phyloP scores from a whole-genome alignment of 2,797 vertebrate species.

The Melanogrammus aeglefinus region DNA sequence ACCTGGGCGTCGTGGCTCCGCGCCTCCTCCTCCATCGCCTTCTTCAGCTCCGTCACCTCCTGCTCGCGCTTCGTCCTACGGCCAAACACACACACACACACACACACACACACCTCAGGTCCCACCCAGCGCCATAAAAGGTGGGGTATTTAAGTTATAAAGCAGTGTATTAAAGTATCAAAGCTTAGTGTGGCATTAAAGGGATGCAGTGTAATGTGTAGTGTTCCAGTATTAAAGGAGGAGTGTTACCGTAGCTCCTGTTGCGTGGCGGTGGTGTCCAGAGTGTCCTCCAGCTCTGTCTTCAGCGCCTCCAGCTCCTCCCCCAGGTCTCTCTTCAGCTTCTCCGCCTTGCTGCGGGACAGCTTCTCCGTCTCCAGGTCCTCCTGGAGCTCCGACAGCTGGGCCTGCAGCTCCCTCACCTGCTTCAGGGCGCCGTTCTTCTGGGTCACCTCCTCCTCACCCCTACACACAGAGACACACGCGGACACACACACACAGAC shows the following conservation, averaged over 20 bases:
- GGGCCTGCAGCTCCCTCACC: slow-evolving; percentile 92
- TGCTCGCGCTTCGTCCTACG: slow-evolving; percentile 90
- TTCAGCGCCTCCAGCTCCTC: slow-evolving; percentile 96
- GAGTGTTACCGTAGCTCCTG: slow-evolving; percentile 87
- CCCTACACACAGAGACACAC: slow-evolving; percentile 63
- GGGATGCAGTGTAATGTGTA: no score
- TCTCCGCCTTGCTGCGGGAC: slow-evolving; percentile 92
- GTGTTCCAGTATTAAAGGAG: no score
- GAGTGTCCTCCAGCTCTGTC: slow-evolving; percentile 94
- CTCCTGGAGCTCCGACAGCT: slow-evolving; percentile 92
- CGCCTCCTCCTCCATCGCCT: slow-evolving; percentile 92
- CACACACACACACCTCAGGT: background rate
- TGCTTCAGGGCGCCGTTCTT: slow-evolving; percentile 93
- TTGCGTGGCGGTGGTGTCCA: slow-evolving; percentile 95
- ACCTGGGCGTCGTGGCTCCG: slow-evolving; percentile 94
- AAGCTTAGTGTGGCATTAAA: no score
- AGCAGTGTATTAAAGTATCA: no score
- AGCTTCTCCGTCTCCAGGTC: slow-evolving; percentile 93
- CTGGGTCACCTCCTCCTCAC: slow-evolving; percentile 87
- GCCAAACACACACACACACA: background rate
- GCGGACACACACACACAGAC: background rate
- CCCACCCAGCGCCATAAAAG: background rate
- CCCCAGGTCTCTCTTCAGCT: slow-evolving; percentile 93
- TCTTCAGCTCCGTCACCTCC: slow-evolving; percentile 95
- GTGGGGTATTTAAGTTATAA: no score